A percentile compares a stretch with the other conserved stretches of the same genome.
These are phyloP conservation scores for Beris chalybata DNA, from an alignment of 2,888 invertebrate genomes.

Conservation along the genomic window DNA sequence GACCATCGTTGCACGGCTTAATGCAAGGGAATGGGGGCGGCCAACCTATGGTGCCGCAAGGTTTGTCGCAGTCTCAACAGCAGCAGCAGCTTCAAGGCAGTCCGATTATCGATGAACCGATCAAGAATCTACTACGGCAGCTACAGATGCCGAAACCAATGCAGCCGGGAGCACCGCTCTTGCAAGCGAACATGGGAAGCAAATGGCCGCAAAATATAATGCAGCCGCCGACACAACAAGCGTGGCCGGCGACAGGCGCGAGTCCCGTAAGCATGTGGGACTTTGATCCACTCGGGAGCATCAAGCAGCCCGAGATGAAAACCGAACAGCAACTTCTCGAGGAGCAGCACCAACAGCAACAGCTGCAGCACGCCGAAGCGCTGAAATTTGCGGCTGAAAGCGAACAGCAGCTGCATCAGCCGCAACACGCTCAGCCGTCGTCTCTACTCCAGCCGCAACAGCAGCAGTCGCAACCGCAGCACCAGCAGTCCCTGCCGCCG, in stretches of 20 bases:
- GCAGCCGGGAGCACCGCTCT: not conserved
- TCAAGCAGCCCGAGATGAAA: slow-evolving; percentile 37
- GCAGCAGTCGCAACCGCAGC: not conserved
- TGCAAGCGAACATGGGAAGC: not conserved
- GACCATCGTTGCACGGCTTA: slow-evolving; percentile 26
- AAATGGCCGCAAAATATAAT: slow-evolving; percentile 12
- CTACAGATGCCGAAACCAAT: slow-evolving; percentile 3
- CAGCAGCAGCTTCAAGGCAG: slow-evolving; percentile 4
- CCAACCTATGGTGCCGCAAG: slow-evolving; percentile 29
- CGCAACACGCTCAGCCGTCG: slow-evolving; percentile 13
- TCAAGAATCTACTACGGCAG: slow-evolving; percentile 11
- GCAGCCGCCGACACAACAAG: slow-evolving; percentile 13
- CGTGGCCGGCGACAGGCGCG: not conserved
- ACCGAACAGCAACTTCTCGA: slow-evolving; percentile 40
- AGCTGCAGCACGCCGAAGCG: slow-evolving; percentile 42
- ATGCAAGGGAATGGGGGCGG: slow-evolving; percentile 37
- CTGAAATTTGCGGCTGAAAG: slow-evolving; percentile 19
- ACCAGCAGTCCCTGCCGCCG: not conserved
- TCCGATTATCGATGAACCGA: slow-evolving; percentile 7
- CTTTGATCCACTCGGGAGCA: slow-evolving; percentile 14
- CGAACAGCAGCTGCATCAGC: slow-evolving; percentile 24
- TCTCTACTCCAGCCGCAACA: not conserved
- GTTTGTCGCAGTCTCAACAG: slow-evolving; percentile 2
- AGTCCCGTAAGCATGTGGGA: slow-evolving; percentile 29
- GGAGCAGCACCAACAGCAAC: slow-evolving; percentile 41